Base-by-base conservation (phyloP, 2,797 vertebrate species). In the Malurus splendens region DNA sequence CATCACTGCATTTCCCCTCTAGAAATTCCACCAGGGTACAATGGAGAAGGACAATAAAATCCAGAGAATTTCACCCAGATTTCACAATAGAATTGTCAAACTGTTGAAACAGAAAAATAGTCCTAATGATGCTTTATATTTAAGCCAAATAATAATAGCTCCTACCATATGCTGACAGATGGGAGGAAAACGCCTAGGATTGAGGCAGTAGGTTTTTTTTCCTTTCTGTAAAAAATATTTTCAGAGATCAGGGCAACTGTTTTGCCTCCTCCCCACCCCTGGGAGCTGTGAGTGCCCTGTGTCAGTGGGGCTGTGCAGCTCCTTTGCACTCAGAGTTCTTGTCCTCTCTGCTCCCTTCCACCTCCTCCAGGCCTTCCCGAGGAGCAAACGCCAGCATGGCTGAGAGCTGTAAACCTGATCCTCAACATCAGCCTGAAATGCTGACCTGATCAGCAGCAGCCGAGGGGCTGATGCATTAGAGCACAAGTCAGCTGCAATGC, bases 51-150 rank as follows among this genome's bases (percentile, higher is more conserved):
- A 82, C 66, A 93, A 86, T 92, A 93, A 95, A 93, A 74, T 42
- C 48, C 42, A 88, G 78, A 91, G 68, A 87, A 81, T 86, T 91
- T 65, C 80, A 78, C 72, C 27, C 79, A 64, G 85, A 90, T 94
- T 96, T 93, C 88, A 80, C 92, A 94, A 93, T 54, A 77, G 83
- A 87, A 93, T 92, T 65, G 59, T 94, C 71, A 73, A 89, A 55
- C 56, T 90, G 47, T 59, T 94, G 76, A 86, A 93, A 86, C 11
- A 84, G 81, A 90, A 95, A 91, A 95, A 93, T 65, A 88, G 44
- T 27, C 76, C 61, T 87, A 74, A 61, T 28, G 45, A 60, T 93
- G 50, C 41, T 89, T 84, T 67, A 54, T 87, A 66, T 78, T 79
- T 80, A 82, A 89, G 59, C 90, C 76, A 91, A 66, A 70, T 86